Percentiles rank a stretch among this genome's conserved stretches.
phyloP scores from a whole-genome alignment of 2,113 vertebrate genomes.

The Amia ocellicauda region DNA sequence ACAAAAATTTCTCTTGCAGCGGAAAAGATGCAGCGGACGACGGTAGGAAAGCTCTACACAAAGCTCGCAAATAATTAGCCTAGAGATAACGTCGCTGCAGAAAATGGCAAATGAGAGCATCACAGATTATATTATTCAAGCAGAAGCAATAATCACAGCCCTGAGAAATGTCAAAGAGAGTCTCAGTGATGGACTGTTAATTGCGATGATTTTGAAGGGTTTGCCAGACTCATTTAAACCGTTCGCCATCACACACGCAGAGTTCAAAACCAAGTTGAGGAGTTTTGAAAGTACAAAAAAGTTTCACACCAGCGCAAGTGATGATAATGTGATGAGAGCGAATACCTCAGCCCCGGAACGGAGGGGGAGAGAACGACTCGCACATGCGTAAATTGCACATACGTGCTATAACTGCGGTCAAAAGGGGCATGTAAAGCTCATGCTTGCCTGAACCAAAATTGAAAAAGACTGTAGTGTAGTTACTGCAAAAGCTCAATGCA shows the following conservation, averaged over 20 bases:
- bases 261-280: conserved; percentile 25
- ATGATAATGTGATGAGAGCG: conserved; percentile 21
- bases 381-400: neutral
- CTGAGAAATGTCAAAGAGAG: conserved; percentile 16
- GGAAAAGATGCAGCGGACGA: conserved; percentile 19
- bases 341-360: no score
- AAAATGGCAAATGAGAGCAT: conserved; percentile 10
- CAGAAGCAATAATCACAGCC: conserved; percentile 18
- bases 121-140: conserved; percentile 13
- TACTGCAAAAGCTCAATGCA: conserved; percentile 3
- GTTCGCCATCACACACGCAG: conserved; percentile 15
- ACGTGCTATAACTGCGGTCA: neutral
- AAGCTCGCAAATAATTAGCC: conserved; percentile 17
- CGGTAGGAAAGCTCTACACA: conserved; percentile 12
- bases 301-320: neutral
- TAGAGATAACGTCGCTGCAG: neutral
- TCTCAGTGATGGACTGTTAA: neutral
- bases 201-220: conserved; percentile 12
- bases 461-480: conserved; percentile 9
- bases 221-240: conserved; percentile 18
- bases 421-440: conserved; percentile 13
- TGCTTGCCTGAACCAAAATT: conserved; percentile 2
- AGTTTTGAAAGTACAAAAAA: conserved; percentile 14
- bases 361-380: neutral
- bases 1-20: conserved; percentile 19